Base-by-base conservation (phyloP, 2,797 vertebrate genomes). In the Ptychadena robeensis region DNA sequence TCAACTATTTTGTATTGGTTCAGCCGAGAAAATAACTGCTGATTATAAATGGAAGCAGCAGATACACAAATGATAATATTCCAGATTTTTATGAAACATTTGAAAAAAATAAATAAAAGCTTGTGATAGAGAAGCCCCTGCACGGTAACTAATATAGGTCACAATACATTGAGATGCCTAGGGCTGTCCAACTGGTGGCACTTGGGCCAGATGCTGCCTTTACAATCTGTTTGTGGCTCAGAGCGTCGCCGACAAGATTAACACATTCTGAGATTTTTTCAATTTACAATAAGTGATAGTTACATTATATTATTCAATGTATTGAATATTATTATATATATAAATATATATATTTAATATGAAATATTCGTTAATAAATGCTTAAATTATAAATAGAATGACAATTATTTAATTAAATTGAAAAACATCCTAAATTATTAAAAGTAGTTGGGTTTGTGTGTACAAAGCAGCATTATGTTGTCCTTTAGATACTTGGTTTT, bases 191-290 rank as follows among this genome's bases (percentile, higher is more conserved):
- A 25, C 27, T 61, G 59, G 59, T 61, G 59, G 59, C n/a, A 61
- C 59, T 61, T 61, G n/a, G 59, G 27, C 59, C 59, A 61, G 59
- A 61, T 27, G 59, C 27, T 28, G 59, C 59, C 59, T n/a, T 53
- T 53, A 22, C 44, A 18, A 31, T 67, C 65, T 37, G 31, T 69
- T 69, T 69, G 4, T 25, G 22, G 67, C 31, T 69, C 9, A 5
- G 25, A 61, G 59, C 59, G 28, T 9, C 28, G 25, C 59, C 10
- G 59, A 61, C 2, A 61, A 9, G 11, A 61, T 61, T 61, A n/a
- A 25, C 10, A 61, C 2, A 61, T 10, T 61, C 28, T 2, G 2
- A 2, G 12, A n/a, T n/a, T 28, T 28, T 27, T 57, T 2, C 40
- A 63, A 48, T n/a, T n/a, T n/a, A n/a, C n/a, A n/a, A n/a, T n/a